phyloP scores from a whole-genome alignment of 2,797 vertebrate genomes.

The Micromesistius poutassou region DNA sequence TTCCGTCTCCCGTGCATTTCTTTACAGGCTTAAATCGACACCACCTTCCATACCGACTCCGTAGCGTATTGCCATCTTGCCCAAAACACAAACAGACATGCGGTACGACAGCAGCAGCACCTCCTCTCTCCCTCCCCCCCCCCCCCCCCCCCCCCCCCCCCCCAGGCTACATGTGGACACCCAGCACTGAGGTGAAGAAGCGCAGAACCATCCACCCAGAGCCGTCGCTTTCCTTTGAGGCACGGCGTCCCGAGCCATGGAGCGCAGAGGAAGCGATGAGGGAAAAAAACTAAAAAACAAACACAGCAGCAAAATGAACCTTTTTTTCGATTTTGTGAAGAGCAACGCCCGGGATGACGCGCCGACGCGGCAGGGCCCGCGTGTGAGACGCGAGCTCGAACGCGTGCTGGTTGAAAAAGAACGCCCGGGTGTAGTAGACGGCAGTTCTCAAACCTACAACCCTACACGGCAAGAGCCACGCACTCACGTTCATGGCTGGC shows the following conservation, averaged over 20 bases:
- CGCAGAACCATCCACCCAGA: neutral
- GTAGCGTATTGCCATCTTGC: constrained; percentile 6
- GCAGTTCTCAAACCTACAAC: neutral
- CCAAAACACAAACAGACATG: constrained; percentile 7
- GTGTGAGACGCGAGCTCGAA: neutral
- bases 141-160: neutral
- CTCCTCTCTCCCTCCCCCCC: too few relatives aligned
- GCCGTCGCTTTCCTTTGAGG: neutral
- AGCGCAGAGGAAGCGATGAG: neutral
- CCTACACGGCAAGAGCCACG: neutral
- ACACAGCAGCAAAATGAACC: neutral
- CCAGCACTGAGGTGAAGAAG: neutral
- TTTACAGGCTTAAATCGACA: constrained; percentile 8
- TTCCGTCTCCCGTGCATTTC: constrained; percentile 4
- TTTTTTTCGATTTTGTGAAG: neutral
- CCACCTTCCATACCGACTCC: neutral
- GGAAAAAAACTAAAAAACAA: neutral
- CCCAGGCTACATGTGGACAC: neutral
- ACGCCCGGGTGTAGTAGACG: neutral
- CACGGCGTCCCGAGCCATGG: neutral
- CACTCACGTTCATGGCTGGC: neutral
- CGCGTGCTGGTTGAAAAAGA: neutral
- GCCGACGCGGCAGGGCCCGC: neutral
- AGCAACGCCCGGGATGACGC: neutral
- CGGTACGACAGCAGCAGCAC: neutral